These are phyloP conservation scores for Leptestheria dahalacensis DNA, from an alignment of 1,140 invertebrate genomes.

Conservation along the genomic window DNA sequence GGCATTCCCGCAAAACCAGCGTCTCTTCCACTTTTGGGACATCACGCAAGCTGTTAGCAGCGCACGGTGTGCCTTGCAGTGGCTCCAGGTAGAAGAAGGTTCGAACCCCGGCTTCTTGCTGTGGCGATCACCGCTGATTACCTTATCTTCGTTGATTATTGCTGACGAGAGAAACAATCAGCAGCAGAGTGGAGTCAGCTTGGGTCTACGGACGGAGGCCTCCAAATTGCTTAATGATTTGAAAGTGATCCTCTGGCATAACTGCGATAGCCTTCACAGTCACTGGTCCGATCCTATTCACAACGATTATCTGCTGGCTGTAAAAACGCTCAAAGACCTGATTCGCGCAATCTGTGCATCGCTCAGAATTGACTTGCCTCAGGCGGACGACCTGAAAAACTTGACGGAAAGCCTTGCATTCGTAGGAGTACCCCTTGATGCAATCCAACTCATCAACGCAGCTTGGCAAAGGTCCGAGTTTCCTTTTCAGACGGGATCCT, in stretches of 20 bases:
- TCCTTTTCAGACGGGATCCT: neutral
- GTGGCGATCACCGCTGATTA: no score
- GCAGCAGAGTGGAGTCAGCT: neutral
- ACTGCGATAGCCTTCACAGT: neutral
- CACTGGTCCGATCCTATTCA: neutral
- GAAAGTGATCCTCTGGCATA: neutral
- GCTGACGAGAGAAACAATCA: no score
- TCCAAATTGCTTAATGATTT: neutral
- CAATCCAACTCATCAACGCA: neutral
- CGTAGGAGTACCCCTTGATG: neutral
- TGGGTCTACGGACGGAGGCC: neutral
- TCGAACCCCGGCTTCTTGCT: neutral
- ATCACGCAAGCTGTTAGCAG: neutral
- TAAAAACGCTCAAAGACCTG: neutral
- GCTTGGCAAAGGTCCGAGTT: neutral
- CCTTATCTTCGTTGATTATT: no score
- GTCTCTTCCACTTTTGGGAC: neutral
- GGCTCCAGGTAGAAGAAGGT: neutral
- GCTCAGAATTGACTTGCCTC: no score
- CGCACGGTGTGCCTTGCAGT: neutral
- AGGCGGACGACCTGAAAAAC: neutral
- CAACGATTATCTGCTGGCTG: slow-evolving; percentile 3
- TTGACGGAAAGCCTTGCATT: no score
- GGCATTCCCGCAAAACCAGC: neutral
- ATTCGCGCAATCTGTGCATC: neutral